A percentile compares a stretch with the other conserved stretches of the same genome.
Conservation (phyloP, 2,888 invertebrate species). For the Aricia artaxerxes region DNA sequence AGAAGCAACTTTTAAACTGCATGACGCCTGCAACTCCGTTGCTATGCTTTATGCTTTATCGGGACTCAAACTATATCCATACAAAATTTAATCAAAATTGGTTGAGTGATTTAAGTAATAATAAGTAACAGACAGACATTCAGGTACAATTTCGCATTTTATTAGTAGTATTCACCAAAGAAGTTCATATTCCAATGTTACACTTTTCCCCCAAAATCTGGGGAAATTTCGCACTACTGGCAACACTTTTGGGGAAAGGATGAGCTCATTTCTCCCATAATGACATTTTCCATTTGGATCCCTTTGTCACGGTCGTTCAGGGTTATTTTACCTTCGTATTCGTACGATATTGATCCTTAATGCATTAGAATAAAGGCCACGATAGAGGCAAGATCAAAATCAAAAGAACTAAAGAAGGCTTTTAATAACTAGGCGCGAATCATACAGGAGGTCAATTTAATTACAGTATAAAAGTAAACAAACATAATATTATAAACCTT, state of each 20-base stretch:
- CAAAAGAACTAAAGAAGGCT: background rate
- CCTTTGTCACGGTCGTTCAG: background rate
- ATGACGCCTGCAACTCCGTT: too few species aligned
- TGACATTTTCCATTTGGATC: conserved; percentile 14
- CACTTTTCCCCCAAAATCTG: background rate
- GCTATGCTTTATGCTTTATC: too few species aligned
- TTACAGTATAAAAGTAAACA: background rate
- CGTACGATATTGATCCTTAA: background rate
- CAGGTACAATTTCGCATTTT: background rate
- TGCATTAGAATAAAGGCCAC: background rate
- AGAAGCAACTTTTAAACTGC: too few species aligned
- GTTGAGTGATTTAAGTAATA: too few species aligned
- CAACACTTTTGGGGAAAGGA: conserved; percentile 20
- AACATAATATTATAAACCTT: background rate
- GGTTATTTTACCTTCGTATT: background rate
- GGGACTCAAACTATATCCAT: too few species aligned
- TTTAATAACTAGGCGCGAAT: background rate
- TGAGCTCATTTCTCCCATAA: conserved; percentile 15
- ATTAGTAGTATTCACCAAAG: background rate
- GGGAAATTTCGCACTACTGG: background rate
- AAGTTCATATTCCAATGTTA: background rate
- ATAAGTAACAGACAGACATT: too few species aligned
- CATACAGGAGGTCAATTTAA: background rate
- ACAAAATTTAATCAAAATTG: too few species aligned
- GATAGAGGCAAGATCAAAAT: background rate